Conservation (phyloP, 2,797 vertebrate genomes). For the Emys orbicularis region DNA sequence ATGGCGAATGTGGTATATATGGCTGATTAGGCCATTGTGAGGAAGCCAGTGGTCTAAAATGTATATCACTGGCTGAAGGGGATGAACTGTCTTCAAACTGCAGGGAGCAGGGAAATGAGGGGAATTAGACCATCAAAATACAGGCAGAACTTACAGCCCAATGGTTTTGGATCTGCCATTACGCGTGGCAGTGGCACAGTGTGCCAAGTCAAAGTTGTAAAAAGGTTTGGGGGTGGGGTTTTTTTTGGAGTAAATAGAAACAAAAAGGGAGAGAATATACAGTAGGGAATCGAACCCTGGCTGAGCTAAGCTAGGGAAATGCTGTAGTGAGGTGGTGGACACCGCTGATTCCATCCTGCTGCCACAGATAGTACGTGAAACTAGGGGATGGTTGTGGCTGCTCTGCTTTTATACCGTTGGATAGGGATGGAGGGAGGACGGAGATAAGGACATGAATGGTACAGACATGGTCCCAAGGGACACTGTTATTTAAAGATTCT, state of each 20-base stretch:
- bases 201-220: neutral
- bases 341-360: neutral
- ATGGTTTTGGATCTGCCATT: neutral
- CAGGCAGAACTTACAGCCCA: neutral
- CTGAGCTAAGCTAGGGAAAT: neutral
- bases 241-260: neutral
- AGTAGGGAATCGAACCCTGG: neutral
- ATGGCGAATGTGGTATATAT: no score
- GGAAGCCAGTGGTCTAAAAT: no score
- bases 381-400: neutral
- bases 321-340: neutral
- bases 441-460: neutral
- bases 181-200: neutral
- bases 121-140: neutral
- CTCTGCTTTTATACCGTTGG: neutral
- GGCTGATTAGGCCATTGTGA: no score
- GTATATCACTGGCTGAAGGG: no score
- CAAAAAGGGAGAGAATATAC: fast-evolving
- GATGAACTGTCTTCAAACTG: no score
- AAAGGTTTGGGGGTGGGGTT: neutral
- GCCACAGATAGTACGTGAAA: neutral
- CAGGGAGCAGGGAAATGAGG: neutral
- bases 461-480: neutral
- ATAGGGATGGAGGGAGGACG: neutral
- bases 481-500: neutral